Conservation (phyloP, 1,140 invertebrate genomes). For the Amphibalanus amphitrite region DNA sequence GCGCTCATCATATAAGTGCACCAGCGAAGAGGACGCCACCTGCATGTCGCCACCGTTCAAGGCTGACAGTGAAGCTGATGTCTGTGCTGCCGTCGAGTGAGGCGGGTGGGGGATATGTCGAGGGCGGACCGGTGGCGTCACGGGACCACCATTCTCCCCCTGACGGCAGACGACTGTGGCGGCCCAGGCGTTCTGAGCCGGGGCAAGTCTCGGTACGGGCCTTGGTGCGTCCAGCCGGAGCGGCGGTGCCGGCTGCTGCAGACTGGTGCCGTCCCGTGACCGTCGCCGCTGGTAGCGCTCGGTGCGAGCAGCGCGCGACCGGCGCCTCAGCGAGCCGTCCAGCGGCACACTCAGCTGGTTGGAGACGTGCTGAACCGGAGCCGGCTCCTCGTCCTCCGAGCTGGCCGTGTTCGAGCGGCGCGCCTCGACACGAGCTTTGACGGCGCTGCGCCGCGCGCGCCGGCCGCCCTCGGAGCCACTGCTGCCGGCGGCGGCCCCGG, state of each 20-base stretch:
- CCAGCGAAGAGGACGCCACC: background rate
- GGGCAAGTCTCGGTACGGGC: no score
- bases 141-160: background rate
- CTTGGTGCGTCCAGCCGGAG: background rate
- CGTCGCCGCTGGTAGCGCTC: constrained; percentile 56
- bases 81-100: background rate
- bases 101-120: background rate
- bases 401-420: constrained; percentile 42
- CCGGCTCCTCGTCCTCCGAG: constrained; percentile 47
- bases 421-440: constrained; percentile 45
- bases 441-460: constrained; percentile 29
- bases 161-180: background rate
- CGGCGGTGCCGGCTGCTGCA: constrained; percentile 22
- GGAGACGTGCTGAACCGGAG: constrained; percentile 11
- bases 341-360: constrained; percentile 14
- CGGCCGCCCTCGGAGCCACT: background rate
- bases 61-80: no score
- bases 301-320: constrained; percentile 46
- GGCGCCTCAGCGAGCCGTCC: constrained; percentile 32
- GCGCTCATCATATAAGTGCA: background rate
- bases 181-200: background rate
- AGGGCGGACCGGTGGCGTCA: no score
- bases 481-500: background rate
- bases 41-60: background rate
- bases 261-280: constrained; percentile 41